Evolutionary conservation across 1,140 invertebrate species (phyloP).

Genomic region (Semibalanus balanoides): DNA sequence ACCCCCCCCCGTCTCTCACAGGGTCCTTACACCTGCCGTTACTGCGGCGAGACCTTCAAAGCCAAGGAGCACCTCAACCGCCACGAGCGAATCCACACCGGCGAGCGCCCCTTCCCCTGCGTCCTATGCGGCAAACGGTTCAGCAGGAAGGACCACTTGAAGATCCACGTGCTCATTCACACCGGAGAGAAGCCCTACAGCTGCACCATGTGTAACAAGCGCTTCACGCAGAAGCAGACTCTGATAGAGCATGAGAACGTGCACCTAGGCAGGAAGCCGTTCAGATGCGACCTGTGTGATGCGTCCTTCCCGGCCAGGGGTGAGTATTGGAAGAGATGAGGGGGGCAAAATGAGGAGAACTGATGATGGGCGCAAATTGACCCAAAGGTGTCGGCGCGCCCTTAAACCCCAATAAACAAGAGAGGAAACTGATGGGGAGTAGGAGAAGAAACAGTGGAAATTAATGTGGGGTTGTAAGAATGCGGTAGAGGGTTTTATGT

Average conservation of each 20-base stretch:
- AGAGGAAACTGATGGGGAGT: too few relatives aligned
- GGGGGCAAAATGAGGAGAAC: too few relatives aligned
- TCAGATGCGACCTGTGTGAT: conserved; percentile 20
- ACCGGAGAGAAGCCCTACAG: conserved; percentile 20
- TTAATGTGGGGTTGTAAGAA: too few relatives aligned
- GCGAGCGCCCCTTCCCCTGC: conserved; percentile 41
- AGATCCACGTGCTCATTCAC: conserved; percentile 26
- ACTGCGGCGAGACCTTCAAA: conserved; percentile 22
- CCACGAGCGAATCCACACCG: conserved; percentile 42
- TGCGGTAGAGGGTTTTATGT: too few relatives aligned
- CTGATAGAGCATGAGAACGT: conserved; percentile 23
- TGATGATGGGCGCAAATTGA: too few relatives aligned
- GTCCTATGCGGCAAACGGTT: conserved; percentile 38
- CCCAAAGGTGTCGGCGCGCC: too few relatives aligned
- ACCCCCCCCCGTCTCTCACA: neutral
- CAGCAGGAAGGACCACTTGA: conserved; percentile 34
- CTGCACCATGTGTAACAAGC: conserved; percentile 21
- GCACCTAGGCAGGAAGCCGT: conserved; percentile 28
- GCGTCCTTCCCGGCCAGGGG: conserved; percentile 29
- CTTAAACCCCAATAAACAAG: too few relatives aligned
- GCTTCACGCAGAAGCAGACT: conserved; percentile 27
- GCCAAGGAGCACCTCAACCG: conserved; percentile 32
- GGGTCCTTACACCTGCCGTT: neutral
- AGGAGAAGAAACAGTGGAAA: too few relatives aligned
- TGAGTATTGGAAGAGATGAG: neutral